These are phyloP conservation scores for Tapera naevia DNA, from an alignment of 2,797 vertebrate species.

Conservation along the genomic window DNA sequence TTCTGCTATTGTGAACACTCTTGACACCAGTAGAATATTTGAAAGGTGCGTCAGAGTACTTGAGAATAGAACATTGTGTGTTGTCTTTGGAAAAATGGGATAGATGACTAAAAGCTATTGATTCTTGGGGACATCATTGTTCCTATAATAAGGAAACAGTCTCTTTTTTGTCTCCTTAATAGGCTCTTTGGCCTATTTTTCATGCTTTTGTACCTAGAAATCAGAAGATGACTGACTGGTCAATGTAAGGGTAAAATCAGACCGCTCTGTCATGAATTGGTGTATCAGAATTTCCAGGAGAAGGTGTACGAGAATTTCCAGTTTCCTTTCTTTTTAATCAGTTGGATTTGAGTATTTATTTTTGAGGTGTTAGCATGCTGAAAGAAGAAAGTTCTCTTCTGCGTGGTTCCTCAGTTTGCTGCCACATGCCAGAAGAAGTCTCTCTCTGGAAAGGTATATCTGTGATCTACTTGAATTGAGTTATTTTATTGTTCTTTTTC, in stretches of 20 bases:
- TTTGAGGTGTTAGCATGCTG: background rate
- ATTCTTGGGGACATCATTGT: background rate
- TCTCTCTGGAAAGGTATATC: background rate
- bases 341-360: background rate
- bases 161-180: background rate
- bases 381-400: background rate
- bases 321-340: background rate
- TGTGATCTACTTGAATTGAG: background rate
- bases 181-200: background rate
- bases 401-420: background rate
- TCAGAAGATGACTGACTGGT: background rate
- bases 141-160: background rate
- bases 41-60: background rate
- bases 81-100: background rate
- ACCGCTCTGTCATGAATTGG: background rate
- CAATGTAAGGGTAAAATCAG: background rate
- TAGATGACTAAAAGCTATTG: background rate
- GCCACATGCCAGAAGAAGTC: background rate
- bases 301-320: background rate
- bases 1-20: background rate
- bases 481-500: background rate
- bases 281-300: background rate
- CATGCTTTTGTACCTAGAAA: background rate
- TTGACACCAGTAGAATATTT: background rate
- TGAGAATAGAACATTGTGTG: background rate